A percentile compares a stretch with the other conserved stretches of the same genome.
Conservation (phyloP, 2,797 vertebrate species). For the Synanceia verrucosa region DNA sequence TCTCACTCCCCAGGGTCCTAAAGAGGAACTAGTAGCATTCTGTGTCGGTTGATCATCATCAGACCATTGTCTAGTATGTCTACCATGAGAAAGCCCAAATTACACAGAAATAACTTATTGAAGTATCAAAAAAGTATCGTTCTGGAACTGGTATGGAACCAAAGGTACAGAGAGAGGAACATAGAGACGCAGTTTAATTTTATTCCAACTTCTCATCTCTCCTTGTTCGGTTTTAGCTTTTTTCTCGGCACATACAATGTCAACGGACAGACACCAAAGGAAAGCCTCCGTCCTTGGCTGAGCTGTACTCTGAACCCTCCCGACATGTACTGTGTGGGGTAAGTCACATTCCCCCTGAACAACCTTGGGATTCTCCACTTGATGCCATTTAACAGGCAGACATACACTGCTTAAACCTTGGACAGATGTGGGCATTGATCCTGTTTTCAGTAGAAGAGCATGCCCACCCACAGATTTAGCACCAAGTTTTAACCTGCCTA, state of each 20-base stretch:
- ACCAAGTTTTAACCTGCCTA: constrained; percentile 21
- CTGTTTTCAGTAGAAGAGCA: constrained; percentile 33
- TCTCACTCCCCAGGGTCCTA: too few relatives aligned
- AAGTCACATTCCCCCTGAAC: constrained; percentile 45
- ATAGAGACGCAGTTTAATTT: too few relatives aligned
- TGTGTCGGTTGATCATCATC: too few relatives aligned
- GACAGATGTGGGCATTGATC: constrained; percentile 25
- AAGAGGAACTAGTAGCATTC: too few relatives aligned
- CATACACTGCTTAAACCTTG: constrained; percentile 18
- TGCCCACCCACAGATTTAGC: constrained; percentile 25
- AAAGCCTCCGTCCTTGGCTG: constrained; percentile 91
- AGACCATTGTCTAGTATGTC: too few relatives aligned
- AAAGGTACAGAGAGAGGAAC: too few relatives aligned
- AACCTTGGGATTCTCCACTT: not conserved
- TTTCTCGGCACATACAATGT: constrained; percentile 97
- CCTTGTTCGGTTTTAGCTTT: constrained; percentile 81
- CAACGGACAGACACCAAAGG: constrained; percentile 92
- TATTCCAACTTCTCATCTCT: constrained; percentile 12
- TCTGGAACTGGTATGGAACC: too few relatives aligned
- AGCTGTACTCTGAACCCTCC: constrained; percentile 84
- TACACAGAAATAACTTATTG: too few relatives aligned
- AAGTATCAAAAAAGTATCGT: too few relatives aligned
- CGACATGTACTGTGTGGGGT: constrained; percentile 97
- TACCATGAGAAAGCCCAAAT: too few relatives aligned
- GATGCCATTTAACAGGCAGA: constrained; percentile 39